phyloP scores from a whole-genome alignment of 2,113 vertebrate genomes.

The Scomber scombrus region DNA sequence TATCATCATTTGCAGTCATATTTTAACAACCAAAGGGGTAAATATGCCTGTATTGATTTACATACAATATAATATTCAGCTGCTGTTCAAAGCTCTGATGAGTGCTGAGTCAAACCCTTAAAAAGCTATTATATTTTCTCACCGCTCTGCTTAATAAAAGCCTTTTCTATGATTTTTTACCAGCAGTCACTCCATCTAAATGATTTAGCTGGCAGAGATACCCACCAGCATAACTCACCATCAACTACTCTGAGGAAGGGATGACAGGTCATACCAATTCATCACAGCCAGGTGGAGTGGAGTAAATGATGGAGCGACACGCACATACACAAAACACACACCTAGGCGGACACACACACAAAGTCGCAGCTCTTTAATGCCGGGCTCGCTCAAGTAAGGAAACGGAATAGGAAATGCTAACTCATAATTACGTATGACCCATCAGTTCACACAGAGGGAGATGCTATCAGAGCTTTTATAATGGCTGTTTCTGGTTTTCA shows the following conservation, averaged over 20 bases:
- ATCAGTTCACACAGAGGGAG: conserved; percentile 15
- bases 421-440: conserved; percentile 38
- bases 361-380: conserved; percentile 38
- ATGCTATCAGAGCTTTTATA: background rate
- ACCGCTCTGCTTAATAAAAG: conserved; percentile 4
- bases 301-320: conserved; percentile 46
- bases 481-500: conserved; percentile 4
- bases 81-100: conserved; percentile 20
- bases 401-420: conserved; percentile 35
- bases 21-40: background rate
- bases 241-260: conserved; percentile 37
- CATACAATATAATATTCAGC: background rate
- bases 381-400: conserved; percentile 11
- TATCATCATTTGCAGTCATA: background rate
- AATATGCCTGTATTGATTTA: background rate
- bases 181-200: conserved; percentile 38
- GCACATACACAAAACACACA: conserved; percentile 9
- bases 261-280: conserved; percentile 59
- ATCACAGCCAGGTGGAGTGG: conserved; percentile 48
- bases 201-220: conserved; percentile 49
- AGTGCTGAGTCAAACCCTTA: no score
- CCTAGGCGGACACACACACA: background rate
- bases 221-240: conserved; percentile 38
- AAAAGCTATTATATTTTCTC: conserved; percentile 2
- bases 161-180: conserved; percentile 5